These are phyloP conservation scores for Trissolcus brochymenae DNA, from an alignment of 2,888 invertebrate genomes.

Conservation along the genomic window DNA sequence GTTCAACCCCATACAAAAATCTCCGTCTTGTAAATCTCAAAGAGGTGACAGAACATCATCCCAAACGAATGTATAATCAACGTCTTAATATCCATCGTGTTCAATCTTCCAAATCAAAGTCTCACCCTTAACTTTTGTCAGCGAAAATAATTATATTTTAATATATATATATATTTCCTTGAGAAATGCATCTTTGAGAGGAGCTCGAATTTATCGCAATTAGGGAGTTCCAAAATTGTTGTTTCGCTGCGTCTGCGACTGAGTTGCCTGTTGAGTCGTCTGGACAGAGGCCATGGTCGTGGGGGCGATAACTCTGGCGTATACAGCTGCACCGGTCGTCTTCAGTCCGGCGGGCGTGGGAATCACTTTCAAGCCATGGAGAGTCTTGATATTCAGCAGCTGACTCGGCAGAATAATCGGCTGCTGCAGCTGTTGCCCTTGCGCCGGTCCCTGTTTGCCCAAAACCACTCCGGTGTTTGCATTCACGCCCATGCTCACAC, in stretches of 20 bases:
- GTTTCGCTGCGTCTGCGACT: conserved; percentile 45
- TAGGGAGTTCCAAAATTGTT: conserved; percentile 51
- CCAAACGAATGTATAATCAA: no score
- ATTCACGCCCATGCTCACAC: conserved; percentile 70
- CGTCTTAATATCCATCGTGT: no score
- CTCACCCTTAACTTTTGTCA: not conserved
- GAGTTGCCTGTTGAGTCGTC: conserved; percentile 44
- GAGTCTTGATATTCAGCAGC: conserved; percentile 72
- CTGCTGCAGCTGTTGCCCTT: conserved; percentile 65
- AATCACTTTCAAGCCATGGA: conserved; percentile 74
- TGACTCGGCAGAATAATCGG: conserved; percentile 74
- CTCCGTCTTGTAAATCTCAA: not conserved
- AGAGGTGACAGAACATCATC: no score
- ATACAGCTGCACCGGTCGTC: conserved; percentile 73
- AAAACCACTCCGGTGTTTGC: conserved; percentile 68
- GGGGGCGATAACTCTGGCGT: conserved; percentile 74
- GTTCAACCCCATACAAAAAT: not conserved
- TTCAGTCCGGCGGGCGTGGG: conserved; percentile 73
- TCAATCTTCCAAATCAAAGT: not conserved
- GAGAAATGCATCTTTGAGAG: not conserved
- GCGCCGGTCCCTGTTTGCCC: conserved; percentile 65
- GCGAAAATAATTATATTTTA: not conserved
- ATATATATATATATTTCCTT: not conserved
- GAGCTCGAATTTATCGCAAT: conserved; percentile 20
- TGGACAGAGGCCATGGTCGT: conserved; percentile 68